A percentile compares a stretch with the other conserved stretches of the same genome.
Conservation (phyloP, 2,888 invertebrate species). For the Drosophila formosana region DNA sequence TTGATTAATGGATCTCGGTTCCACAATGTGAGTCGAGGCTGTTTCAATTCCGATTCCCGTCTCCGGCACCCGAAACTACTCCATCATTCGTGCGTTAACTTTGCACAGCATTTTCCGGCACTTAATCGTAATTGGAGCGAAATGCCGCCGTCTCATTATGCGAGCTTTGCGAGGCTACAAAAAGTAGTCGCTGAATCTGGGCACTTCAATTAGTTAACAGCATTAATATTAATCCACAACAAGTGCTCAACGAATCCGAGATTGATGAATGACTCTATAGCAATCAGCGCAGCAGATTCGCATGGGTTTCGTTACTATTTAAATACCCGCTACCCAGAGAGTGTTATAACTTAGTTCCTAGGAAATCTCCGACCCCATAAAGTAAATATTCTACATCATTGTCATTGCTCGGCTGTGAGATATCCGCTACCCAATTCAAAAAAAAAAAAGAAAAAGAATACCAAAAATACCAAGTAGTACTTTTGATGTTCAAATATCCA, state of each 20-base stretch:
- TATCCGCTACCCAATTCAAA: too few relatives aligned
- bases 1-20: slow-evolving; percentile 74
- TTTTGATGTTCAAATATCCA: too few relatives aligned
- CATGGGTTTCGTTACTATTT: not conserved
- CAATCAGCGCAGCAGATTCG: not conserved
- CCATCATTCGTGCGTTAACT: slow-evolving; percentile 55
- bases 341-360: too few relatives aligned
- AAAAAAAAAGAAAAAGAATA: too few relatives aligned
- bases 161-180: slow-evolving; percentile 27
- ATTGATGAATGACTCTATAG: slow-evolving; percentile 48
- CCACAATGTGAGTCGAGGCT: slow-evolving; percentile 33
- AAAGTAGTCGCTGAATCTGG: slow-evolving; percentile 64
- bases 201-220: slow-evolving; percentile 78
- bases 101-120: slow-evolving; percentile 75
- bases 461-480: too few relatives aligned
- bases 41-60: slow-evolving; percentile 20
- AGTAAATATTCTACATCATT: too few relatives aligned
- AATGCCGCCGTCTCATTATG: slow-evolving; percentile 75
- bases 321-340: too few relatives aligned
- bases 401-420: too few relatives aligned
- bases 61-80: slow-evolving; percentile 22
- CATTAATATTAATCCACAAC: slow-evolving; percentile 62
- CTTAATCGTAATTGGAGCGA: slow-evolving; percentile 76
- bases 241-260: slow-evolving; percentile 28
- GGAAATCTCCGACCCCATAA: too few relatives aligned